Evolutionary conservation across 2,113 vertebrate species (phyloP).

Genomic region (Platysternon megacephalum): DNA sequence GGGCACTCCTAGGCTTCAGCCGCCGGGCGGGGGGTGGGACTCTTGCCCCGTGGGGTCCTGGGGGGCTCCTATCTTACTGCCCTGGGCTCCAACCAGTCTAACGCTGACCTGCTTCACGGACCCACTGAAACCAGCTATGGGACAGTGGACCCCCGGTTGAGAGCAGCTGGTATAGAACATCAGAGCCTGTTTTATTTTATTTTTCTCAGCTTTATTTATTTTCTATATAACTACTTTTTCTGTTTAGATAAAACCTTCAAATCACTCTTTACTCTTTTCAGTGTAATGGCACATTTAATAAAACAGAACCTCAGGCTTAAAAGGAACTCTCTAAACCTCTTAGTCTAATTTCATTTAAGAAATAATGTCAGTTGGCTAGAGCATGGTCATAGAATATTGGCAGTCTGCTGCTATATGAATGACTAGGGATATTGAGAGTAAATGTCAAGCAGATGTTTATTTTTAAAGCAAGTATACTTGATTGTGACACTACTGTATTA

Average conservation of each 20-base stretch:
- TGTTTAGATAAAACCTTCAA: background rate
- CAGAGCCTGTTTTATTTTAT: background rate
- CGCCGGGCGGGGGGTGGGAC: rapidly evolving
- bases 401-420: background rate
- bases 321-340: background rate
- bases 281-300: background rate
- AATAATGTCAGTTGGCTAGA: background rate
- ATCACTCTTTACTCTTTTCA: background rate
- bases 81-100: too few relatives aligned
- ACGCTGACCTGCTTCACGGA: too few relatives aligned
- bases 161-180: background rate
- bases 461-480: background rate
- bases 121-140: too few relatives aligned
- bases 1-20: too few relatives aligned
- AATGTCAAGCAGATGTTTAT: background rate
- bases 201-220: background rate
- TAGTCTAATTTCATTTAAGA: background rate
- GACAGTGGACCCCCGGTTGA: too few relatives aligned
- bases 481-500: background rate
- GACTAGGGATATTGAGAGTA: background rate
- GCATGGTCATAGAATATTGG: background rate
- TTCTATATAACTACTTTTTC: background rate
- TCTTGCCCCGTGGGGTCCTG: too few relatives aligned
- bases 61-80: too few relatives aligned
- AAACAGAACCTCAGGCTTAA: background rate